phyloP scores from a whole-genome alignment of 1,140 invertebrate species.

The Penaeus japonicus region DNA sequence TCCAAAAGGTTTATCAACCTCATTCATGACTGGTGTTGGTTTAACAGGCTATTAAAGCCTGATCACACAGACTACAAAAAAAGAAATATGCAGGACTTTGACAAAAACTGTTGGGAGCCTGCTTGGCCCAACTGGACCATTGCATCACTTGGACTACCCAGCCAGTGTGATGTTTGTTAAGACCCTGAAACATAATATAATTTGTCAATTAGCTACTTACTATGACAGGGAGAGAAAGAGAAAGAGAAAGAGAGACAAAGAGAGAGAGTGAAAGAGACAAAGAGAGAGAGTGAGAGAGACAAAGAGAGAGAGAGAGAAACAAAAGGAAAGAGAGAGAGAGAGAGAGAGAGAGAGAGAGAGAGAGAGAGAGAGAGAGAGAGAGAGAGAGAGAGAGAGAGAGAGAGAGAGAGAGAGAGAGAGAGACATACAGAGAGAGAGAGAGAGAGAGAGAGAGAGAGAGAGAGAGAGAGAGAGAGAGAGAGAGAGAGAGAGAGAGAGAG shows the following conservation, averaged over 20 bases:
- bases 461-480: too few species aligned
- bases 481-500: background rate
- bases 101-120: slow-evolving; percentile 30
- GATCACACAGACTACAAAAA: background rate
- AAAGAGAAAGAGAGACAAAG: background rate
- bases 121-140: slow-evolving; percentile 30
- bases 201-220: background rate
- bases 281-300: background rate
- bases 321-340: background rate
- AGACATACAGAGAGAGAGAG: background rate
- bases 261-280: background rate
- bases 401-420: too few species aligned
- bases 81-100: background rate
- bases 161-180: background rate
- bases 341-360: background rate
- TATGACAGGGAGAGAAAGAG: background rate
- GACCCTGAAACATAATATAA: slow-evolving; percentile 13
- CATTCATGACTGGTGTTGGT: slow-evolving; percentile 21
- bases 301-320: background rate
- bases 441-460: background rate
- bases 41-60: background rate
- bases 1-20: slow-evolving; percentile 45
- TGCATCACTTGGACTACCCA: background rate
- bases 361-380: too few species aligned
- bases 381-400: too few species aligned